These are phyloP conservation scores for Perdita meconis DNA, from an alignment of 2,888 invertebrate genomes.

Conservation along the genomic window DNA sequence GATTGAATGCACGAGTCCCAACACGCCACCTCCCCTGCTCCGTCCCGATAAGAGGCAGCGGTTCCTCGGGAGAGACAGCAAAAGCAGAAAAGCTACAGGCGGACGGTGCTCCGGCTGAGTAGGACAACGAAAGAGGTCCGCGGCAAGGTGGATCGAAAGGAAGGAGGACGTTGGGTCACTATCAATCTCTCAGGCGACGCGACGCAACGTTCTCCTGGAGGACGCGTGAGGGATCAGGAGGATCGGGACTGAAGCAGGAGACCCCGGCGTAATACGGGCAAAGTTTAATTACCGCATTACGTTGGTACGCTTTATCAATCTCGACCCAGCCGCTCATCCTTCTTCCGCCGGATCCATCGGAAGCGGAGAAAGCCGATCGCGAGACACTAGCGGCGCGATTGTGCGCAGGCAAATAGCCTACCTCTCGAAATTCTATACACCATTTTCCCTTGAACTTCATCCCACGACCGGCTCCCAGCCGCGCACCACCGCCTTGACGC, in stretches of 20 bases:
- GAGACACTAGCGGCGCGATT: not conserved
- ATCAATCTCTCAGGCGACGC: slow-evolving; percentile 70
- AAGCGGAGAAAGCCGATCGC: not conserved
- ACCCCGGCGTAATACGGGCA: slow-evolving; percentile 80
- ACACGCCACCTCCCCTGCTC: slow-evolving; percentile 79
- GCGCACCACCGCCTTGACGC: slow-evolving; percentile 53
- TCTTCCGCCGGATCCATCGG: slow-evolving; percentile 75
- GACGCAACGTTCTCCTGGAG: slow-evolving; percentile 57
- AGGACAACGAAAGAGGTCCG: slow-evolving; percentile 40
- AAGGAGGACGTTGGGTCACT: slow-evolving; percentile 42
- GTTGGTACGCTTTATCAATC: slow-evolving; percentile 71
- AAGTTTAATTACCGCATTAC: slow-evolving; percentile 83
- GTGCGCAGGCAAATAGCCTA: slow-evolving; percentile 41
- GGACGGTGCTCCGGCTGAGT: slow-evolving; percentile 31
- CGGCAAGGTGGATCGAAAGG: slow-evolving; percentile 54
- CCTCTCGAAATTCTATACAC: slow-evolving; percentile 57
- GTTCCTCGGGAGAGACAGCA: slow-evolving; percentile 54
- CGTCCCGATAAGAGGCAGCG: slow-evolving; percentile 77
- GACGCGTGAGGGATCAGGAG: slow-evolving; percentile 47
- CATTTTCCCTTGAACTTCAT: slow-evolving; percentile 54
- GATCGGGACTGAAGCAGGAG: slow-evolving; percentile 29
- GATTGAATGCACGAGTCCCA: slow-evolving; percentile 79
- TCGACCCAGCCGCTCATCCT: slow-evolving; percentile 52
- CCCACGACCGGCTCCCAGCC: slow-evolving; percentile 42
- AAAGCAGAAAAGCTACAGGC: slow-evolving; percentile 64